phyloP scores from a whole-genome alignment of 2,888 invertebrate genomes.

The Venusia cambrica region DNA sequence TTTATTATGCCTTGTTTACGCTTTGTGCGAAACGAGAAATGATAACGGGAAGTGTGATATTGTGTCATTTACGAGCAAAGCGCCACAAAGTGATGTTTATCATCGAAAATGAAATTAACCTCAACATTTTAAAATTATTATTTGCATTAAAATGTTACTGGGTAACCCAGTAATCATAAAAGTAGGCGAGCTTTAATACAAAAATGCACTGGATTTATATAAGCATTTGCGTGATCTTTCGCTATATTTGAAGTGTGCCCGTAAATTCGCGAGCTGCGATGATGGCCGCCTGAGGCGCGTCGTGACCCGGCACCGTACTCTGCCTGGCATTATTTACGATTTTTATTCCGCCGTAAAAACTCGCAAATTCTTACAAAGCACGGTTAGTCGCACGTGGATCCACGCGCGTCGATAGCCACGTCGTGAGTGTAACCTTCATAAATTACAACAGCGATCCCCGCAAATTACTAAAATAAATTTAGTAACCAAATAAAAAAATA shows the following conservation, averaged over 20 bases:
- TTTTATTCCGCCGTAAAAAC: conserved; percentile 76
- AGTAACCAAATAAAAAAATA: too few relatives aligned
- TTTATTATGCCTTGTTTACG: conserved; percentile 32
- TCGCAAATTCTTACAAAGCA: conserved; percentile 67
- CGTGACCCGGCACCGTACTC: conserved; percentile 70
- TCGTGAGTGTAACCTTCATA: conserved; percentile 55
- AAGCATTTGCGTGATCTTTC: conserved; percentile 46
- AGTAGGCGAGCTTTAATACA: conserved; percentile 1
- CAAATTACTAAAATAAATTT: conserved; percentile 32
- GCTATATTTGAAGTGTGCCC: conserved; percentile 56
- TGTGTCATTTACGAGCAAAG: conserved; percentile 11
- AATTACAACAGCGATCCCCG: conserved; percentile 27
- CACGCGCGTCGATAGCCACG: conserved; percentile 70
- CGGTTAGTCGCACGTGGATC: conserved; percentile 69
- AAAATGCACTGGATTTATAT: conserved; percentile 28
- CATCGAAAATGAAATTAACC: background rate
- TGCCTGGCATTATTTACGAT: conserved; percentile 72
- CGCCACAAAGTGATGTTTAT: conserved; percentile 2
- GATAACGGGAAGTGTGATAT: conserved; percentile 30
- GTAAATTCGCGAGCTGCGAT: conserved; percentile 69
- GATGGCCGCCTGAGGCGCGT: conserved; percentile 68
- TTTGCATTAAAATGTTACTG: too few relatives aligned
- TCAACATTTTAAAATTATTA: background rate
- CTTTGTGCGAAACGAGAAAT: conserved; percentile 23
- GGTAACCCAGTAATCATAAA: too few relatives aligned